Conservation (phyloP, 2,888 invertebrate species). For the Pachycephus smyrnensis region DNA sequence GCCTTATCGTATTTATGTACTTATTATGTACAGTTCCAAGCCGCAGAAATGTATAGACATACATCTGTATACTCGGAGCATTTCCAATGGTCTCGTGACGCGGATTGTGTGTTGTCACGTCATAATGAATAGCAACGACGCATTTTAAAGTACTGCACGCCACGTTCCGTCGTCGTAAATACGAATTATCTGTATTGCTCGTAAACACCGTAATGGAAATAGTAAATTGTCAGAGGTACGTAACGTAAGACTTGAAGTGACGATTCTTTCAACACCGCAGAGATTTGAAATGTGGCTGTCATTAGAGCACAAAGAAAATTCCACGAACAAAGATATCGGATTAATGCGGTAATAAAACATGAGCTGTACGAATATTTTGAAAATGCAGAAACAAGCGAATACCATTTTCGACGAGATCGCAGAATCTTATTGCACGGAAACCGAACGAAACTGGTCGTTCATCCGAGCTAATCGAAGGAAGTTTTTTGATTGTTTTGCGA, state of each 20-base stretch:
- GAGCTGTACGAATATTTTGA: not conserved
- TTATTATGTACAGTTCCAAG: not conserved
- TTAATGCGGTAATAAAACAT: not conserved
- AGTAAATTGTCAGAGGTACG: not conserved
- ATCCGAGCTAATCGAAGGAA: constrained; percentile 17
- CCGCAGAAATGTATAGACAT: not conserved
- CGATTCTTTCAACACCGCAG: not conserved
- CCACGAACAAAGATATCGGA: too few relatives aligned
- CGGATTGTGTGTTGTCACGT: not conserved
- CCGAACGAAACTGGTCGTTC: not conserved
- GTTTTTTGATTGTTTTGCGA: constrained; percentile 41
- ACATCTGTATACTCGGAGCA: not conserved
- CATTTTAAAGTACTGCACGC: not conserved
- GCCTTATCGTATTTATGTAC: not conserved
- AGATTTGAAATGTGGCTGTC: too few relatives aligned
- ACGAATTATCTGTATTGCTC: not conserved
- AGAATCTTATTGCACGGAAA: not conserved
- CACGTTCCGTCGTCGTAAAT: not conserved
- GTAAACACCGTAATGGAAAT: not conserved
- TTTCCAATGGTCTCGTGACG: not conserved
- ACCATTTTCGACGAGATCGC: not conserved
- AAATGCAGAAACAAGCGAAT: not conserved
- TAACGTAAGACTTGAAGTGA: not conserved
- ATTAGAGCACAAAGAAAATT: not conserved
- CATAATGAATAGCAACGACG: not conserved